Evolutionary conservation across 2,113 vertebrate genomes (phyloP).

Genomic region (Notarius lentiginosus): DNA sequence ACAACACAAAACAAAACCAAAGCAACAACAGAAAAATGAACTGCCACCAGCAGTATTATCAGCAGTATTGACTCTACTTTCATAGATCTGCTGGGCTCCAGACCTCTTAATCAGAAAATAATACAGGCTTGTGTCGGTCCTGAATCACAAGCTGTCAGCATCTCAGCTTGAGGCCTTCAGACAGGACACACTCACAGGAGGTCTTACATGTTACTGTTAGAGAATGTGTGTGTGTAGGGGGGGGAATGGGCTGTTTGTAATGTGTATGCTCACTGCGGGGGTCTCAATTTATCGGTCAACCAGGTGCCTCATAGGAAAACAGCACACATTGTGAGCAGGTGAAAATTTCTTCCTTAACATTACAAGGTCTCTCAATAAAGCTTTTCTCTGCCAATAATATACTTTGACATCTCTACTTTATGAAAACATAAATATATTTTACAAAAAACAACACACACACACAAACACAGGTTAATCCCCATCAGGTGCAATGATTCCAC

Average conservation of each 20-base stretch:
- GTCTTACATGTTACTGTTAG: conserved; percentile 25
- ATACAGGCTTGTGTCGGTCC: conserved; percentile 35
- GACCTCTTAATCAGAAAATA: conserved; percentile 34
- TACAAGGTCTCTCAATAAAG: background rate
- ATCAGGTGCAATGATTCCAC: too few relatives aligned
- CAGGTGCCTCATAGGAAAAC: conserved; percentile 21
- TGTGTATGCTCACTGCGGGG: conserved; percentile 3
- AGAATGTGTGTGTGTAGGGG: background rate
- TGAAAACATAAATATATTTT: background rate
- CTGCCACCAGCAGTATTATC: background rate
- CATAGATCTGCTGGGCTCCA: conserved; percentile 30
- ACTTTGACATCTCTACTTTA: background rate
- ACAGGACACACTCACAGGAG: conserved; percentile 25
- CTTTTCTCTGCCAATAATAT: background rate
- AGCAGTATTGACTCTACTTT: conserved; percentile 4
- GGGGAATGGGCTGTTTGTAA: background rate
- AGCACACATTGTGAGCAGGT: background rate
- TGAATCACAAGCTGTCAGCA: conserved; percentile 44
- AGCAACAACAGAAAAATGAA: conserved; percentile 11
- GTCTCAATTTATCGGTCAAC: conserved; percentile 4
- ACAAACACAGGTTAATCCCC: too few relatives aligned
- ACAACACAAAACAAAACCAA: conserved; percentile 28
- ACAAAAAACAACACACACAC: background rate
- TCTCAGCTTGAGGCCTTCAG: conserved; percentile 17
- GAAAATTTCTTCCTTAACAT: background rate